Conservation (phyloP, 2,113 vertebrate species). For the Electrona antarctica region DNA sequence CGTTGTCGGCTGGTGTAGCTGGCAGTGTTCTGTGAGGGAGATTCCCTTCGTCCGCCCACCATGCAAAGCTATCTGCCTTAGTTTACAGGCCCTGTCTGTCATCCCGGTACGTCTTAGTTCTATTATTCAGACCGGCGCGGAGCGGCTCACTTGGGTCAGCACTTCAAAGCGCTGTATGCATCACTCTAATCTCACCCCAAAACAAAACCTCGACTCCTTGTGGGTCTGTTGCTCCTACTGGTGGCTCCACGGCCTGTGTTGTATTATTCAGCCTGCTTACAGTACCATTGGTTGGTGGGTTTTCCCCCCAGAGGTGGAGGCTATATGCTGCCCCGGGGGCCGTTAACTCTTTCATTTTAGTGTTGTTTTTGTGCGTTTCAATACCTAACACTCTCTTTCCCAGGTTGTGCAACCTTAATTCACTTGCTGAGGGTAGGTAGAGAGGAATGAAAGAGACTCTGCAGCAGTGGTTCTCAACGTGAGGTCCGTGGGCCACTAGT, state of each 20-base stretch:
- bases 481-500: too few species aligned
- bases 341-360: constrained; percentile 23
- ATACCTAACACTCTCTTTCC: not conserved
- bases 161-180: constrained; percentile 22
- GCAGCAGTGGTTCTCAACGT: too few species aligned
- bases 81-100: constrained; percentile 22
- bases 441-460: too few species aligned
- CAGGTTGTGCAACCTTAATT: constrained; percentile 3
- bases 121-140: constrained; percentile 62
- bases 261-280: constrained; percentile 49
- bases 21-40: constrained; percentile 15
- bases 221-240: constrained; percentile 5
- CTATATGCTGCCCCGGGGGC: constrained; percentile 1
- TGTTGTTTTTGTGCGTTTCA: constrained; percentile 20
- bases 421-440: constrained; percentile 3
- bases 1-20: constrained; percentile 35
- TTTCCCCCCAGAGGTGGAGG: constrained; percentile 17
- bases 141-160: constrained; percentile 34
- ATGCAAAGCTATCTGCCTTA: constrained; percentile 2
- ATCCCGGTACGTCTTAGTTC: constrained; percentile 43
- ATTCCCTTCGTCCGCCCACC: constrained; percentile 20
- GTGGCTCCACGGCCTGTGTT: constrained; percentile 35
- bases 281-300: not conserved
- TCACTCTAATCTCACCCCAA: not conserved
- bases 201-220: constrained; percentile 20